Conservation (phyloP, 2,797 vertebrate genomes). For the Sebastes variabilis region DNA sequence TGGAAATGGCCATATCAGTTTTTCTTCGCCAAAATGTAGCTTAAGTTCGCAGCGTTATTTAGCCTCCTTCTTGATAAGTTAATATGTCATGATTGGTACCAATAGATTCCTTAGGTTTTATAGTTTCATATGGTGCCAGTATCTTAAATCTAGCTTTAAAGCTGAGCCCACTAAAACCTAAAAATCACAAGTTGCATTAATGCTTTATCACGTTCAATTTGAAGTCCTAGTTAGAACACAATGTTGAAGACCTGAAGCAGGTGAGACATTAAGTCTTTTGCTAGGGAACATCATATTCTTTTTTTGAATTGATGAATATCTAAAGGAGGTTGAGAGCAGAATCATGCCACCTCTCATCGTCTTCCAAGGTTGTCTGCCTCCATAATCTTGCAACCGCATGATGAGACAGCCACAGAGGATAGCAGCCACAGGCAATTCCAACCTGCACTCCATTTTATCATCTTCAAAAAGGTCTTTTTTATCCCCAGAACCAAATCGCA, state of each 20-base stretch:
- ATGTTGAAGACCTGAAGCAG: not conserved
- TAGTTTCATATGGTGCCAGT: too few species aligned
- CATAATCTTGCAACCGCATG: not conserved
- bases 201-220: too few species aligned
- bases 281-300: not conserved
- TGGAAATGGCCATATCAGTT: too few species aligned
- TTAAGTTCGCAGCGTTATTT: too few species aligned
- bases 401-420: not conserved
- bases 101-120: too few species aligned
- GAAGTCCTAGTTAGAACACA: not conserved
- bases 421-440: conserved; percentile 7
- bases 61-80: too few species aligned
- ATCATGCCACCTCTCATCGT: not conserved
- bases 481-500: conserved; percentile 27
- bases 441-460: conserved; percentile 31
- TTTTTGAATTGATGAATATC: not conserved
- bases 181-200: too few species aligned
- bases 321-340: not conserved
- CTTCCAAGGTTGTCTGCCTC: not conserved
- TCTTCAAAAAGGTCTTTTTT: conserved; percentile 38
- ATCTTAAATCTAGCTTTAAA: too few species aligned
- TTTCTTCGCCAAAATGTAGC: too few species aligned
- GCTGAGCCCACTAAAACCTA: too few species aligned
- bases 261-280: not conserved
- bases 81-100: too few species aligned